These are phyloP conservation scores for Serinus canaria DNA, from an alignment of 2,113 vertebrate species.

Conservation along the genomic window DNA sequence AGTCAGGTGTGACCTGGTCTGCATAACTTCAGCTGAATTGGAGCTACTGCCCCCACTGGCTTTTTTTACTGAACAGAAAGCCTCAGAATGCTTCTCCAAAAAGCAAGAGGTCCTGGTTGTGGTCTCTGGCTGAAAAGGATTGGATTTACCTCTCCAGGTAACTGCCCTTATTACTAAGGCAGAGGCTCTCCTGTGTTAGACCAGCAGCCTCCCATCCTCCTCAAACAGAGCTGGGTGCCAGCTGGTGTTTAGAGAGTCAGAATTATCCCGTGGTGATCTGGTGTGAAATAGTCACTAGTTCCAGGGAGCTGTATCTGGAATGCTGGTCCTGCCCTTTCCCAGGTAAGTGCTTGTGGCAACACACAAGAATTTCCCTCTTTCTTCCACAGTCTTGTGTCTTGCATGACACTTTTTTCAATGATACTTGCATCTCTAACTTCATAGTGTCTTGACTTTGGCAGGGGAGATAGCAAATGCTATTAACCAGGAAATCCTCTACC, in stretches of 20 bases:
- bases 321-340: background rate
- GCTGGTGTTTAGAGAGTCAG: background rate
- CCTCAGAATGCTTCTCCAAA: background rate
- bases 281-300: background rate
- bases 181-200: background rate
- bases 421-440: background rate
- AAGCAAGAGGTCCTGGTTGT: background rate
- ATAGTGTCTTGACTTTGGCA: background rate
- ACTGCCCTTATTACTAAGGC: background rate
- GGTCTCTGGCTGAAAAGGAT: background rate
- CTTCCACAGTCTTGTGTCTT: background rate
- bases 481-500: background rate
- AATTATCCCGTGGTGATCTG: background rate
- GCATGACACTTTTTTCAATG: background rate
- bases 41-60: background rate
- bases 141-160: background rate
- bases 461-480: background rate
- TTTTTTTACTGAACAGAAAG: background rate
- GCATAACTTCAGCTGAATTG: background rate
- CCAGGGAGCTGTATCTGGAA: background rate
- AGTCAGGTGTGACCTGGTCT: background rate
- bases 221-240: background rate
- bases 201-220: background rate
- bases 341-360: background rate
- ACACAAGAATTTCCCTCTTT: background rate